Conservation (phyloP, 64 coral and sea anemone species). For the Montipora efflorescens region DNA sequence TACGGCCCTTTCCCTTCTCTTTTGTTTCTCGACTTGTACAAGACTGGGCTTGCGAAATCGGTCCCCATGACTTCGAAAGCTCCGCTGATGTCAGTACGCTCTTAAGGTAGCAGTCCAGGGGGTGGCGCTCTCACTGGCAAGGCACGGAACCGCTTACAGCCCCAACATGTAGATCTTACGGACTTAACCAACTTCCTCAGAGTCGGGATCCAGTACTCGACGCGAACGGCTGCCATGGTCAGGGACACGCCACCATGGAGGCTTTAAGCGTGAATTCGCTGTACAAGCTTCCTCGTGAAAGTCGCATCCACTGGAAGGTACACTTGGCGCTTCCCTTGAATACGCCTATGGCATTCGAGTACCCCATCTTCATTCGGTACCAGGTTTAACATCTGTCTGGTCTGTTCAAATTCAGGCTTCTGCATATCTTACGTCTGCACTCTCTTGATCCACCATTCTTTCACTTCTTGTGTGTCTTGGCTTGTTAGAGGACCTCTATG, state of each 20-base stretch:
- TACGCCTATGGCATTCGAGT: slow-evolving; percentile 41
- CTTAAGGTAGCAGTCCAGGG: neutral
- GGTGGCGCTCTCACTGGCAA: neutral
- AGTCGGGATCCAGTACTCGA: neutral
- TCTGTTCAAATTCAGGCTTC: slow-evolving; percentile 25
- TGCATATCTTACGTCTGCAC: slow-evolving; percentile 22
- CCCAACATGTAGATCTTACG: neutral
- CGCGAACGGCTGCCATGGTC: neutral
- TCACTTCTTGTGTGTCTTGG: slow-evolving; percentile 46
- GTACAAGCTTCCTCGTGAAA: slow-evolving; percentile 9
- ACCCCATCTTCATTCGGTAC: slow-evolving; percentile 39
- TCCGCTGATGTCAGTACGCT: neutral
- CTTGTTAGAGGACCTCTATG: slow-evolving; percentile 31
- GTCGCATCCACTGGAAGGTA: slow-evolving; percentile 27
- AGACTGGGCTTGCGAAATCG: neutral
- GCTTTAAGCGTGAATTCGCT: neutral
- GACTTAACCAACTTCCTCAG: neutral
- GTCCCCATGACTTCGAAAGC: neutral
- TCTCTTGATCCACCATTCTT: slow-evolving; percentile 40
- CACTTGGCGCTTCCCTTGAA: slow-evolving; percentile 18
- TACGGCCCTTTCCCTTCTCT: neutral
- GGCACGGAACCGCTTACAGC: neutral
- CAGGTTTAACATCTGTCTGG: slow-evolving; percentile 32
- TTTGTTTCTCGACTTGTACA: neutral
- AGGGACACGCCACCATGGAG: slow-evolving; percentile 34